Conservation (phyloP, 2,888 invertebrate species). For the Deilephila porcellus region DNA sequence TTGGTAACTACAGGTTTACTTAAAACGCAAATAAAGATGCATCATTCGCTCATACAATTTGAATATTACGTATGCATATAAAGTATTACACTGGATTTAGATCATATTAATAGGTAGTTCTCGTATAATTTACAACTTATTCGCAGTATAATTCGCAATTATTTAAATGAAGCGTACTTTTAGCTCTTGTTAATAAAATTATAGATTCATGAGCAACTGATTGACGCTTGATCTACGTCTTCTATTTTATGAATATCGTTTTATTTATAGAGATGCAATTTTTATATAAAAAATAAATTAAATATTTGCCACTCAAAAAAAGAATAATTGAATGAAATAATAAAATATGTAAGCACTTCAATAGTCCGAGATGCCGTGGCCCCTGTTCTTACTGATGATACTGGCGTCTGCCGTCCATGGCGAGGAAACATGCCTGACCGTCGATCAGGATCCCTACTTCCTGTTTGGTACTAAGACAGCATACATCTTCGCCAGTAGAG, state of each 20-base stretch:
- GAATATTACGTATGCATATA: no score
- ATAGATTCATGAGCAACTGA: background rate
- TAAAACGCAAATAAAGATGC: no score
- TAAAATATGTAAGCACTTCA: background rate
- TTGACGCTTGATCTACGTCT: background rate
- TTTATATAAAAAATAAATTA: background rate
- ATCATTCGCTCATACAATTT: no score
- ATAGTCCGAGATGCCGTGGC: conserved; percentile 45
- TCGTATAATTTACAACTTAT: no score
- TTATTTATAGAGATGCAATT: no score
- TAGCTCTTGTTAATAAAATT: no score
- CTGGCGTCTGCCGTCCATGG: conserved; percentile 55
- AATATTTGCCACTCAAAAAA: background rate
- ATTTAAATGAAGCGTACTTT: no score
- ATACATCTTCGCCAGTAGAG: conserved; percentile 86
- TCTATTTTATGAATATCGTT: background rate
- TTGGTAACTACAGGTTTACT: no score
- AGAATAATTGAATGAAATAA: background rate
- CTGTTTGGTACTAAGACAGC: conserved; percentile 90
- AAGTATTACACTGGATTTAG: no score
- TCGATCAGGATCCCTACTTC: conserved; percentile 86
- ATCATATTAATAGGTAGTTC: no score
- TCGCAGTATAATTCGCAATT: no score
- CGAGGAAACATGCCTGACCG: conserved; percentile 86
- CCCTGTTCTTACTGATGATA: conserved; percentile 48